These are phyloP conservation scores for Notamacropus eugenii DNA, from an alignment of 2,797 vertebrate genomes.

Conservation along the genomic window DNA sequence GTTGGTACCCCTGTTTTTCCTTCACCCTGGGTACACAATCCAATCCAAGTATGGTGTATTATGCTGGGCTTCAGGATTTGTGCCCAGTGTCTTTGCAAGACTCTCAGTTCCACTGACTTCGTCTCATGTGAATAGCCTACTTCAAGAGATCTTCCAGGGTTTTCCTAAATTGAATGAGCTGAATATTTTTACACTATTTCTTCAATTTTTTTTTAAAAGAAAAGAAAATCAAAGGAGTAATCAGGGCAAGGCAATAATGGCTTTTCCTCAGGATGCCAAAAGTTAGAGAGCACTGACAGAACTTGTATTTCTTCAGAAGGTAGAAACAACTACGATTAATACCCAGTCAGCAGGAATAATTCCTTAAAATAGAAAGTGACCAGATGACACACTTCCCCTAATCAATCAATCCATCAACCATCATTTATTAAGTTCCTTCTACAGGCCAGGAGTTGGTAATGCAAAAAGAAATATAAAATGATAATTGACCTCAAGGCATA, in stretches of 20 bases:
- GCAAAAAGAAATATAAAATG: background rate
- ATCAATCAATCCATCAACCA: background rate
- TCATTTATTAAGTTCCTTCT: background rate
- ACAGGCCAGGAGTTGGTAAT: background rate
- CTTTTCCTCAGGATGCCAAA: background rate
- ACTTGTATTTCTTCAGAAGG: background rate
- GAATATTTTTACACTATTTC: background rate
- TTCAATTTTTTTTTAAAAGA: background rate
- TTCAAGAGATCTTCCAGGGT: background rate
- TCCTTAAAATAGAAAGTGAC: background rate
- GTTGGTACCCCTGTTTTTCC: background rate
- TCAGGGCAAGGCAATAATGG: background rate
- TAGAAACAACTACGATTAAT: background rate
- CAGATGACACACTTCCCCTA: background rate
- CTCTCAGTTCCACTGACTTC: background rate
- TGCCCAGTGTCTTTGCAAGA: background rate
- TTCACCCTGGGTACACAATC: background rate
- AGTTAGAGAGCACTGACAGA: background rate
- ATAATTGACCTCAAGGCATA: background rate
- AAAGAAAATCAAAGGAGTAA: background rate
- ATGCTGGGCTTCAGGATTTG: background rate
- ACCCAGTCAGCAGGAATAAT: background rate
- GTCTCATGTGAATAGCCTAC: background rate
- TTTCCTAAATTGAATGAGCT: background rate
- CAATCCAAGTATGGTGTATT: background rate